A percentile compares a stretch with the other conserved stretches of the same genome.
Conservation (phyloP, 2,797 vertebrate species). For the Lutjanus campechanus region DNA sequence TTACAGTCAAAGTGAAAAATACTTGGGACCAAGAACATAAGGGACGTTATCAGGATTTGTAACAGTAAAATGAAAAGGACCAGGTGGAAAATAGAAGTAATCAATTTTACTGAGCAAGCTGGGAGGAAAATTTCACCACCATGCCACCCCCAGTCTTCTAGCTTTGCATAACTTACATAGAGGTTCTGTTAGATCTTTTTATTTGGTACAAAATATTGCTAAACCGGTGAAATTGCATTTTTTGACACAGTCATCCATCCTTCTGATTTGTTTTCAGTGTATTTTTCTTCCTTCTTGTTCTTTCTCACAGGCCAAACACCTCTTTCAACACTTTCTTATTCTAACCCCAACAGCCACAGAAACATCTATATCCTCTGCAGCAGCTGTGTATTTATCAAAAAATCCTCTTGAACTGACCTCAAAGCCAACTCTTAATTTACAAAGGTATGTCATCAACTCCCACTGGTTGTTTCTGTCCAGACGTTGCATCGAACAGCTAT, state of each 20-base stretch:
- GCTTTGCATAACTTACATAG: neutral
- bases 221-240: conserved; percentile 6
- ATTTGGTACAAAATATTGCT: neutral
- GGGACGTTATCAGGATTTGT: neutral
- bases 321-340: conserved; percentile 7
- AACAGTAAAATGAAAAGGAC: neutral
- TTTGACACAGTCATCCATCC: conserved; percentile 1
- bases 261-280: neutral
- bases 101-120: conserved; percentile 8
- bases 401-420: neutral
- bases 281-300: neutral
- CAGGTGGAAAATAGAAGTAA: conserved; percentile 10
- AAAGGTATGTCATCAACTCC: conserved; percentile 1
- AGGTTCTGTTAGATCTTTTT: neutral
- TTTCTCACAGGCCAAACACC: neutral
- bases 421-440: conserved; percentile 5
- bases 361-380: neutral
- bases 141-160: neutral
- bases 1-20: neutral
- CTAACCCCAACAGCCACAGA: neutral
- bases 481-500: conserved; percentile 9
- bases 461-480: conserved; percentile 18
- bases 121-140: neutral
- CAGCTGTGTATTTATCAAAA: neutral
- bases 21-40: neutral